Base-by-base conservation (phyloP, 2,888 invertebrate species). In the Nemurella pictetii region DNA sequence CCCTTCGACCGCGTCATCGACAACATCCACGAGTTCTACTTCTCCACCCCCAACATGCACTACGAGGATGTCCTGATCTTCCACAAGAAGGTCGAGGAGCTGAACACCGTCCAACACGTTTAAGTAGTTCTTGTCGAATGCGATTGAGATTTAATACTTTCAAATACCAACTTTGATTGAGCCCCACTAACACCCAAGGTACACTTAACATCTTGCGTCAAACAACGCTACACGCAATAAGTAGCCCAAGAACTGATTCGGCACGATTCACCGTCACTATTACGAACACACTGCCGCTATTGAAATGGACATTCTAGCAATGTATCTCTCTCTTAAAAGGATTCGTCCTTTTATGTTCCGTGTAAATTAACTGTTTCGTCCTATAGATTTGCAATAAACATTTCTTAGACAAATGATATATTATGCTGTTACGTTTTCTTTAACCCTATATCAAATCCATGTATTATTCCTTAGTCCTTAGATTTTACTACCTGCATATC, bases 21-120 rank as follows among this genome's bases (percentile, higher is more conserved):
- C 84, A 77, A 78, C 80, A 89, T 89, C 26, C 84, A 85, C 87
- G 86, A 86, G 26, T 86, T 86, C 86, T 89, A 90, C 80, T 55
- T 12, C 28, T 29, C n/a, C 82, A 91, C 92, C 85, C 92, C 93
- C 32, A 94, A 94, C 90, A 92, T 93, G 91, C 92, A 89, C 91
- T 92, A 92, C 89, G 91, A 93, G 89, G 93, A 94, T 88, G 92
- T 94, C 4, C 86, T 88, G 81, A 91, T 94, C 87, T 95, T 92
- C 91, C 94, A 95, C 90, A 92, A 92, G 85, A 87, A 83, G 73
- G 29, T 78, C 55, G 86, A 86, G 9, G 86, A 87, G 75, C 28
- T 87, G 73, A 86, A 86, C 74, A 80, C 83, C 36, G 83, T 84
- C 55, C 32, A 28, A 27, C 36, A 78, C 72, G 29, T 80, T 29